Evolutionary conservation across 2,797 vertebrate genomes (phyloP).

Genomic region (Acomys russatus): DNA sequence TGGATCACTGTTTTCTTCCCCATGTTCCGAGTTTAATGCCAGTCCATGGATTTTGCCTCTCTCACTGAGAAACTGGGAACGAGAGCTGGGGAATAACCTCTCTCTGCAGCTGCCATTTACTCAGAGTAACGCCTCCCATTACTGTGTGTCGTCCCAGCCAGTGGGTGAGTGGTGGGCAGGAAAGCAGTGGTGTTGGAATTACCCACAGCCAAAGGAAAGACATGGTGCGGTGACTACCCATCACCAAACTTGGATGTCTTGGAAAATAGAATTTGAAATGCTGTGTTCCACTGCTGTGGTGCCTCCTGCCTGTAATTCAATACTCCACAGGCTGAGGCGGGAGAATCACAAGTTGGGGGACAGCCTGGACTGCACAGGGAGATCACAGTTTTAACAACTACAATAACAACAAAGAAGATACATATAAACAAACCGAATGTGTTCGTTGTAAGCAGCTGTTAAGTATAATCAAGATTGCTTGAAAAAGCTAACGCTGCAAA

Average conservation of each 20-base stretch:
- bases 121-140: not conserved
- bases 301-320: not conserved
- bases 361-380: not conserved
- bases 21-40: constrained; percentile 25
- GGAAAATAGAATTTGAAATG: not conserved
- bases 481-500: not conserved
- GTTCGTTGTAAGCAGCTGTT: not conserved
- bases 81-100: not conserved
- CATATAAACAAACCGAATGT: not conserved
- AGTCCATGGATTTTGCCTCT: not conserved
- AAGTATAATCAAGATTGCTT: not conserved
- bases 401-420: not conserved
- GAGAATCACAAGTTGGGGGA: not conserved
- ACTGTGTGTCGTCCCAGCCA: not conserved
- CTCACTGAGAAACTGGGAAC: not conserved
- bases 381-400: not conserved
- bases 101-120: not conserved
- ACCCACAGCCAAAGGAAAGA: not conserved
- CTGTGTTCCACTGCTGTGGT: not conserved
- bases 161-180: not conserved
- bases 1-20: not conserved
- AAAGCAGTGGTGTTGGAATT: constrained; percentile 63
- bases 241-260: not conserved
- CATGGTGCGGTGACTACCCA: constrained; percentile 57
- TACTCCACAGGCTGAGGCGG: not conserved